These are phyloP conservation scores for Augochlora pura DNA, from an alignment of 1,140 invertebrate species.

Conservation along the genomic window DNA sequence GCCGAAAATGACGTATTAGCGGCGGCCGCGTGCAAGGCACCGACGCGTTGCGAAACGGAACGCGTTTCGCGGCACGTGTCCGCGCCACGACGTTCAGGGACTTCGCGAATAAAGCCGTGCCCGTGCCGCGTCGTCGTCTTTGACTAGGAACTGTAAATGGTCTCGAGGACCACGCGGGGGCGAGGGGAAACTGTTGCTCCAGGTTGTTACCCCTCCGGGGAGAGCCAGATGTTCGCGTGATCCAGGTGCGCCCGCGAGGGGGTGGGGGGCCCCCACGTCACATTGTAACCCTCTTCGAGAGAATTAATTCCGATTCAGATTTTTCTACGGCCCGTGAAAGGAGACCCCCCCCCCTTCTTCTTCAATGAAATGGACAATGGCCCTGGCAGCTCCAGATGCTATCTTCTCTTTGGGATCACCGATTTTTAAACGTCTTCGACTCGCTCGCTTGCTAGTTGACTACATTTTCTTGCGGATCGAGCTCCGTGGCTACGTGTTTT, in stretches of 20 bases:
- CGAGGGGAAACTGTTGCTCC: background rate
- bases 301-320: constrained; percentile 65
- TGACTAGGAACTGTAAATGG: constrained; percentile 23
- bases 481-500: no score
- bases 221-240: constrained; percentile 58
- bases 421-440: constrained; percentile 2
- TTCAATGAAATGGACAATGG: constrained; percentile 54
- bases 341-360: constrained; percentile 31
- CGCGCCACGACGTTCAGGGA: constrained; percentile 36
- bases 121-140: background rate
- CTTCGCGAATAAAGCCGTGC: constrained; percentile 23
- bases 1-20: constrained; percentile 17
- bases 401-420: background rate
- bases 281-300: constrained; percentile 59
- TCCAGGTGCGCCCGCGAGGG: constrained; percentile 59
- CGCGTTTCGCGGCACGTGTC: constrained; percentile 51
- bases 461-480: background rate
- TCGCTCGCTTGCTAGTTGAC: background rate
- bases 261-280: no score
- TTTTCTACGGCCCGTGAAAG: constrained; percentile 46
- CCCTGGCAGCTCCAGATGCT: constrained; percentile 18
- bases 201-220: constrained; percentile 36
- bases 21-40: constrained; percentile 16
- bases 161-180: background rate
- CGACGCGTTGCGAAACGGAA: constrained; percentile 60